Base-by-base conservation (phyloP, 2,113 vertebrate species). In the Elachura formosa region DNA sequence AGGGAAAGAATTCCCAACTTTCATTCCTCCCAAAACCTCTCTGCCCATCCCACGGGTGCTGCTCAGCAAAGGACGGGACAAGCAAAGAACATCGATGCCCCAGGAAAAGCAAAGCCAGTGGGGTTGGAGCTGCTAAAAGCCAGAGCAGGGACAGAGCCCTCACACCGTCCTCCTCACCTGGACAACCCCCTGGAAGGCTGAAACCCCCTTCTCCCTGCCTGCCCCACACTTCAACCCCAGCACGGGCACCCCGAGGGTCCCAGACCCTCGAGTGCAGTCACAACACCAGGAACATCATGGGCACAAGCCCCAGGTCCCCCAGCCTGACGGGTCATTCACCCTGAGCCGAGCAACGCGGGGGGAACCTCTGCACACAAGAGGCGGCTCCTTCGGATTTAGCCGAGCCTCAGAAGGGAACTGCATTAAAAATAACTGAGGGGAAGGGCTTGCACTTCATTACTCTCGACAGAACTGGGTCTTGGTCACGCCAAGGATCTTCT, bases 381-480 rank as follows among this genome's bases (percentile, higher is more conserved):
- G 43, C 69, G 40, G 64, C 82, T 66, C 83, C 5, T 56, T 18
- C 8, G 2, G 52, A 61, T 84, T 87, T n/a, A 76, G 72, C 80
- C 31, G 17, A 84, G 87, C 87, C 58, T 4, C 52, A 76, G 92
- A 75, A 89, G n/a, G n/a, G 80, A 93, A 64, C 86, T 66, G 0
- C 76, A 69, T 83, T 87, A 72, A 62, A 95, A 96, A 96, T 95
- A 92, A 97, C 89, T 91, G 92, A 94, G 55, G 90, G 79, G 63
- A 96, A 90, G 71, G 84, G 64, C 82, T 83, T 45, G n/a, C 91
- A 83, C 94, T 82, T 91, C 95, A 91, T 92, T 75, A 36, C 88
- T 38, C 41, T 36, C 40, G 88, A 96, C 94, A 96, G 94, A 94
- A 89, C 89, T 91, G 87, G 92, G 93, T 84, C 96, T 96, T 63